Percentiles rank a stretch among this genome's conserved stretches.
phyloP scores from a whole-genome alignment of 2,113 vertebrate genomes.

The Macroglossus sobrinus region DNA sequence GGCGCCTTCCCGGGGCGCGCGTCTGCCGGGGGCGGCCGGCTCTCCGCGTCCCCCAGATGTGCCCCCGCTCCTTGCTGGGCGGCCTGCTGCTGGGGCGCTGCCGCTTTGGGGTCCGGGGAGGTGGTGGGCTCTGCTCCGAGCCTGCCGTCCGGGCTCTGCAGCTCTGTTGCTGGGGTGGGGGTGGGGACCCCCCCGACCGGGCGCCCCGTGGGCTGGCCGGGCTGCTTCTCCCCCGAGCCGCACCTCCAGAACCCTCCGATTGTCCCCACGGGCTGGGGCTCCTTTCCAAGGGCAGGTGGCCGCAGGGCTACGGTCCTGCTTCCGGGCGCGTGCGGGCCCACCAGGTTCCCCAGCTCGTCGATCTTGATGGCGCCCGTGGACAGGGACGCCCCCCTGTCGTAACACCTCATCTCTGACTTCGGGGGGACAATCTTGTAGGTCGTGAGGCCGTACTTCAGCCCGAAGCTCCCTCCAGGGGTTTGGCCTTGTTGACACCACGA shows the following conservation, averaged over 20 bases:
- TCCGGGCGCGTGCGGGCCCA: conserved; percentile 67
- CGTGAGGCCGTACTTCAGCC: conserved; percentile 90
- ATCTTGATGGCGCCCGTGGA: conserved; percentile 92
- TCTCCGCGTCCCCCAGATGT: conserved; percentile 19
- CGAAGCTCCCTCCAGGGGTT: conserved; percentile 76
- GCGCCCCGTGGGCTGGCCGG: conserved; percentile 56
- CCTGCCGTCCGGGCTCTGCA: conserved; percentile 53
- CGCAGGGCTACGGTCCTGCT: conserved; percentile 50
- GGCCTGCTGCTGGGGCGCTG: neutral
- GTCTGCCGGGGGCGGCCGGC: neutral
- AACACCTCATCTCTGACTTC: conserved; percentile 82
- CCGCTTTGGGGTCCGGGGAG: conserved; percentile 8
- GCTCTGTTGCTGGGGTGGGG: conserved; percentile 44
- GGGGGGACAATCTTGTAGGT: conserved; percentile 95
- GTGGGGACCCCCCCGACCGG: conserved; percentile 48
- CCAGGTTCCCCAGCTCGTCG: conserved; percentile 94
- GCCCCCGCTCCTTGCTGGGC: neutral
- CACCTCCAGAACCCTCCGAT: conserved; percentile 91
- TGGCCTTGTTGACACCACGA: conserved; percentile 73
- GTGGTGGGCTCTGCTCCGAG: conserved; percentile 44
- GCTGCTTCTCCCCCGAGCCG: conserved; percentile 78
- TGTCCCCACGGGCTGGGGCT: conserved; percentile 80
- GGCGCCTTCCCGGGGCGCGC: conserved; percentile 51
- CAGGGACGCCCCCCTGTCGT: conserved; percentile 77
- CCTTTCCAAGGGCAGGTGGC: conserved; percentile 56